These are phyloP conservation scores for Ivindomyrus marchei DNA, from an alignment of 2,113 vertebrate species.

Conservation along the genomic window DNA sequence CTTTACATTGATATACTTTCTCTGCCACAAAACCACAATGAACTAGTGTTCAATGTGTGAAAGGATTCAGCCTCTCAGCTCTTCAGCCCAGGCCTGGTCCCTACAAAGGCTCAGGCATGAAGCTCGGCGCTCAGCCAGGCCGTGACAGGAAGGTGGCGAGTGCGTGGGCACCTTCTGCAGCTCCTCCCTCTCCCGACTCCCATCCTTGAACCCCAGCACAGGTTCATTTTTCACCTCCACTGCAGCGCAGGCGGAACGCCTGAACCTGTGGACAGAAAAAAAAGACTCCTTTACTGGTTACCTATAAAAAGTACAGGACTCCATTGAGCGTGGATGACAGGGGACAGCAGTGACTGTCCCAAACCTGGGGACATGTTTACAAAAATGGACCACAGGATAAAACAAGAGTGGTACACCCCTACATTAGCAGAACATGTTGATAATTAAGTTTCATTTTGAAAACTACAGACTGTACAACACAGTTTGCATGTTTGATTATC, in stretches of 20 bases:
- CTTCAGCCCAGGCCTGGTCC: neutral
- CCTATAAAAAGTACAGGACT: too few species aligned
- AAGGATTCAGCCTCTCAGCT: neutral
- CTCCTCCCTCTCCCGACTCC: slow-evolving; percentile 67
- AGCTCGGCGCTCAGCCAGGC: neutral
- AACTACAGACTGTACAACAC: neutral
- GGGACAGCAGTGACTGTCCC: neutral
- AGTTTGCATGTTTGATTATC: neutral
- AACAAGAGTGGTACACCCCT: neutral
- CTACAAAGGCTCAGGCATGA: neutral
- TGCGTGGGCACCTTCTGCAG: slow-evolving; percentile 67
- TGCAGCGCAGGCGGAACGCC: slow-evolving; percentile 51
- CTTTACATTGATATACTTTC: neutral
- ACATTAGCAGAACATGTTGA: neutral
- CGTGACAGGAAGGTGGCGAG: neutral
- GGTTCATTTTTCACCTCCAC: slow-evolving; percentile 82
- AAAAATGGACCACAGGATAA: neutral
- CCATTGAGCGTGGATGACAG: neutral
- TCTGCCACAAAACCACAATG: neutral
- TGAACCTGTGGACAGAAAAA: slow-evolving; percentile 54
- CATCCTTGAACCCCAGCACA: slow-evolving; percentile 67
- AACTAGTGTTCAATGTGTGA: neutral
- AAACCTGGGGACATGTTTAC: neutral
- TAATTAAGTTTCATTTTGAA: neutral
- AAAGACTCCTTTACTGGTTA: neutral